Conservation (phyloP, 2,113 vertebrate species). For the Strix uralensis region DNA sequence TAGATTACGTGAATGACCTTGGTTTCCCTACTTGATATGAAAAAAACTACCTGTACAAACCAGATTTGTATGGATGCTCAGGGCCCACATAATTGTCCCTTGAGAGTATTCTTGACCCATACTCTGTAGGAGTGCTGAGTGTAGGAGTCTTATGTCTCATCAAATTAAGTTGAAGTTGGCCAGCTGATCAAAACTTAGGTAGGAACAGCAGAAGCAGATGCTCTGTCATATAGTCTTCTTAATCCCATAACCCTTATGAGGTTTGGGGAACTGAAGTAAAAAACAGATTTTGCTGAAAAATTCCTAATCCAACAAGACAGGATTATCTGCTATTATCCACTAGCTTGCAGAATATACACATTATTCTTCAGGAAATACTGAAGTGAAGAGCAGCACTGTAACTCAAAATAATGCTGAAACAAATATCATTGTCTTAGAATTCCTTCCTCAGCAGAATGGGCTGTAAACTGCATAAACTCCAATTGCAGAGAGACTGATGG, state of each 20-base stretch:
- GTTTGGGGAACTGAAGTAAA: not conserved
- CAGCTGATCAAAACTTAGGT: not conserved
- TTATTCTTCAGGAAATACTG: not conserved
- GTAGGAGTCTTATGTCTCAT: not conserved
- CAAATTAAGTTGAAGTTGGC: not conserved
- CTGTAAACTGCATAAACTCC: not conserved
- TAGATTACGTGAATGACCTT: not conserved
- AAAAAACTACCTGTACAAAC: not conserved
- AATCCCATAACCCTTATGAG: not conserved
- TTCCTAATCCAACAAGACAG: not conserved
- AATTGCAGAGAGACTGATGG: not conserved
- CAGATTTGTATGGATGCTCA: not conserved
- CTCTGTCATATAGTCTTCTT: not conserved
- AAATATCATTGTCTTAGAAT: not conserved
- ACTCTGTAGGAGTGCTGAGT: not conserved
- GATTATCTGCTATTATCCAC: not conserved
- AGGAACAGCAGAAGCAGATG: not conserved
- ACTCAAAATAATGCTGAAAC: not conserved
- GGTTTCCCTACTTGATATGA: not conserved
- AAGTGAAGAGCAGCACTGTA: not conserved
- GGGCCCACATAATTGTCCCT: not conserved
- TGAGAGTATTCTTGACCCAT: not conserved
- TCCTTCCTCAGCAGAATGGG: not conserved
- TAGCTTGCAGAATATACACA: not conserved
- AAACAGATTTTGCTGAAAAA: not conserved